Evolutionary conservation across 1,140 invertebrate genomes (phyloP), one percentile per base, ranked within the genome.

Genomic region (Eufriesea mexicana): DNA sequence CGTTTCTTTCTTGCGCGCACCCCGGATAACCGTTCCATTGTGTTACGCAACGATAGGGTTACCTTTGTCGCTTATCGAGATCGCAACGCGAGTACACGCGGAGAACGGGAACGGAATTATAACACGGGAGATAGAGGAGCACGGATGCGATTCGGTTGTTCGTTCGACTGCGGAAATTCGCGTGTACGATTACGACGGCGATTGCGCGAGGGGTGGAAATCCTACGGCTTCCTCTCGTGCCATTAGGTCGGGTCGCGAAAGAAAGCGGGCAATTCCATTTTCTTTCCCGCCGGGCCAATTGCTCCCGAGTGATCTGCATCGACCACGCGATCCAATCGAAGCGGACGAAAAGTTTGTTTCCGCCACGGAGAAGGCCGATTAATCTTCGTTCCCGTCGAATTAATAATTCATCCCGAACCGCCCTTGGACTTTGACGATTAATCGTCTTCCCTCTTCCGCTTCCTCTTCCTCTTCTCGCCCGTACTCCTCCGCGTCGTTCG

Each of bases 401-500:
- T 79, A 79, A 79, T 79, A 79, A 79, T 79, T 79, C 77, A 79
- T 79, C 20, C 16, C 18, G 47, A 45, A 59, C n/a, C 12, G 14
- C 67, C 67, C 35, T 61, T 47, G 28, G 66, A 55, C 77, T 28
- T 35, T 57, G 12, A 28, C 66, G 66, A 79, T 70, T 79, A 79
- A 79, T 71, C 77, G 51, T 57, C 66, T 70, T 55, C 42, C 42
- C 51, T 25, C n/a, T 45, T 16, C 2, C 4, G 35, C 54, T 59
- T 59, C 66, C 42, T 70, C n/a, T 47, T 55, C n/a, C 45, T 51
- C 4, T 14, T 47, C 14, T 9, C n/a, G 23, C 47, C 9, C 42
- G 23, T 35, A 18, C 14, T 64, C 20, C 62, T 49, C 28, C 45
- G 7, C 51, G 10, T 45, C 35, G 62, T 67, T 67, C 4, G 23